Evolutionary conservation across 2,888 invertebrate genomes (phyloP).

Genomic region (Ochropleura leucogaster): DNA sequence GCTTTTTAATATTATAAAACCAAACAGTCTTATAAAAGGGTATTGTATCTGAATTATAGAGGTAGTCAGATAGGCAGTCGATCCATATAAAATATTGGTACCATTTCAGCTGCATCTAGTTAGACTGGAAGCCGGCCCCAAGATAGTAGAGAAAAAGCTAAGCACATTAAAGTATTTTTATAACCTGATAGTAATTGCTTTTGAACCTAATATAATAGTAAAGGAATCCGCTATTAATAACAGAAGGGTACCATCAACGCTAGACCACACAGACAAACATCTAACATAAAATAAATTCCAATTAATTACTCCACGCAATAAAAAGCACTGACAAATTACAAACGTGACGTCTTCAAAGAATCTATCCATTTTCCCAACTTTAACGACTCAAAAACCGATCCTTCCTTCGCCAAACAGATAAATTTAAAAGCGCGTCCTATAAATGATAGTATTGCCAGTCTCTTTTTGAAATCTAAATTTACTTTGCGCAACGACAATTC

Average conservation of each 20-base stretch:
- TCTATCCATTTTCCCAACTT: slow-evolving; percentile 35
- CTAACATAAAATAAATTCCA: slow-evolving; percentile 27
- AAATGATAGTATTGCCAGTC: slow-evolving; percentile 55
- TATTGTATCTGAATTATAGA: no score
- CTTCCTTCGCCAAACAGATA: slow-evolving; percentile 35
- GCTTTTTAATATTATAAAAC: no score
- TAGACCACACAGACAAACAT: slow-evolving; percentile 27
- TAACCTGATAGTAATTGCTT: background rate
- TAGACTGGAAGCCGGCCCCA: no score
- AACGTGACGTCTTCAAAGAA: slow-evolving; percentile 24
- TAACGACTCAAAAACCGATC: slow-evolving; percentile 35
- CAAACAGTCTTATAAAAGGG: no score
- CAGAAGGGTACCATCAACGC: background rate
- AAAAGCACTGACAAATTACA: slow-evolving; percentile 46
- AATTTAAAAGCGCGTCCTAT: slow-evolving; percentile 49
- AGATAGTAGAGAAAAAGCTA: no score
- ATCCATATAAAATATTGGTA: no score
- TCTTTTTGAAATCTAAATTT: slow-evolving; percentile 61
- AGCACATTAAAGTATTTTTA: background rate
- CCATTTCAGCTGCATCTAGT: no score
- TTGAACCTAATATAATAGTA: background rate
- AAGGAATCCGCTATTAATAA: background rate
- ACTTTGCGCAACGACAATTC: slow-evolving; percentile 65
- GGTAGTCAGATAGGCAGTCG: no score
- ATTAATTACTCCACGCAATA: slow-evolving; percentile 49